A percentile compares a stretch with the other conserved stretches of the same genome.
Evolutionary conservation across 2,888 invertebrate species (phyloP).

Genomic region (Chrysolina oricalcia): DNA sequence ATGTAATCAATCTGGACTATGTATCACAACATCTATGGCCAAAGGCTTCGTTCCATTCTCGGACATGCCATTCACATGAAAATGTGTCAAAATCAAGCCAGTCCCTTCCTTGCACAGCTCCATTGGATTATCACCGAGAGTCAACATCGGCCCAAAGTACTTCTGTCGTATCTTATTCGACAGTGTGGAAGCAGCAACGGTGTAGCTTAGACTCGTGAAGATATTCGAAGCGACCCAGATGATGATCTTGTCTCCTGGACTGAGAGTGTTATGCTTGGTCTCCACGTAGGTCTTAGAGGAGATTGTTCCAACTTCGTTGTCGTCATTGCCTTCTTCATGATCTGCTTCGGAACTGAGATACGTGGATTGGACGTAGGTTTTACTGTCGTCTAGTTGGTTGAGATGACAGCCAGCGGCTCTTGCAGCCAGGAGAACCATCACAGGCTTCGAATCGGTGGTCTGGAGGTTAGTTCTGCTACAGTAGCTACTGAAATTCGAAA

Average conservation of each 20-base stretch:
- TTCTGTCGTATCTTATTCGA: slow-evolving; percentile 65
- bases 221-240: slow-evolving; percentile 67
- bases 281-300: slow-evolving; percentile 36
- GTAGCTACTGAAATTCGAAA: slow-evolving; percentile 34
- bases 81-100: slow-evolving; percentile 63
- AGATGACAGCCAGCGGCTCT: slow-evolving; percentile 56
- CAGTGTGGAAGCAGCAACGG: slow-evolving; percentile 66
- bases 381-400: slow-evolving; percentile 36
- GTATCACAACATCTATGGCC: slow-evolving; percentile 66
- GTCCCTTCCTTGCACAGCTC: slow-evolving; percentile 63
- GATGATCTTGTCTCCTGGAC: slow-evolving; percentile 62
- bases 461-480: slow-evolving; percentile 45
- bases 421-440: slow-evolving; percentile 63
- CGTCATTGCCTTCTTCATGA: slow-evolving; percentile 38
- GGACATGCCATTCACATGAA: slow-evolving; percentile 64
- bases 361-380: not conserved
- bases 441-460: slow-evolving; percentile 53
- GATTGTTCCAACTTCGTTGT: slow-evolving; percentile 44
- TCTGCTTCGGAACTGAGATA: slow-evolving; percentile 23
- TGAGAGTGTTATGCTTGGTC: slow-evolving; percentile 17
- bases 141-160: slow-evolving; percentile 65
- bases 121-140: slow-evolving; percentile 60
- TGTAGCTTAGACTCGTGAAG: slow-evolving; percentile 63
- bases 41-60: slow-evolving; percentile 62
- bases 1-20: slow-evolving; percentile 54